Evolutionary conservation across 1,140 invertebrate genomes (phyloP), one percentile per base, ranked within the genome.

Genomic region (Drosophila willistoni): DNA sequence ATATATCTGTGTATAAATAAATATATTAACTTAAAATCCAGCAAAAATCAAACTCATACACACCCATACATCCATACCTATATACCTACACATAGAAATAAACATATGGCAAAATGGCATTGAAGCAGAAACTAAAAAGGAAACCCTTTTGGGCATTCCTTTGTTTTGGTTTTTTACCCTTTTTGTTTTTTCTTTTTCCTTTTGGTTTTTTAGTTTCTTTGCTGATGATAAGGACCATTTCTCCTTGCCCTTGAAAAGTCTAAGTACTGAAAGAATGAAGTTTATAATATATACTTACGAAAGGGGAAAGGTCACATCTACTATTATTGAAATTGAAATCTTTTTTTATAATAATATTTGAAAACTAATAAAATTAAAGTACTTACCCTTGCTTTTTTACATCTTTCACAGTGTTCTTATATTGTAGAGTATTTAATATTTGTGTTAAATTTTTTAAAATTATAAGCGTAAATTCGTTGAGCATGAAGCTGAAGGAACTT

Each of bases 401-500:
- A 4, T 0, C 4, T 5, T 25, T 25, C 25, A 5, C 7, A 14
- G 5, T 44, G 9, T 47, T 51, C 14, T 7, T 1, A 14, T 1
- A 44, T 14, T 44, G 44, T 10, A 22, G 44, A 10, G 44, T 51
- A 51, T 44, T 44, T 44, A 1, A n/a, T 7, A 29, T 29, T 44
- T 44, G 10, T 44, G 10, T 3, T 14, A 17, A 14, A 17, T 17
- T 19, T 47, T 47, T 47, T 2, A 12, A 7, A 6, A 36, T 36
- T 36, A 1, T 29, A 29, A 44, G 42, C 14, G 68, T 64, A 76
- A 86, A 85, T 75, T 70, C 79, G 67, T 81, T 74, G 82, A 74
- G 70, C 81, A 79, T 86, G 71, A 85, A 86, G 77, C 82, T 64
- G 64, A 64, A 80, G 73, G 19, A 70, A 51, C 29, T 67, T 36